Evolutionary conservation across 2,888 invertebrate genomes (phyloP).

Genomic region (Strigamia maritima): DNA sequence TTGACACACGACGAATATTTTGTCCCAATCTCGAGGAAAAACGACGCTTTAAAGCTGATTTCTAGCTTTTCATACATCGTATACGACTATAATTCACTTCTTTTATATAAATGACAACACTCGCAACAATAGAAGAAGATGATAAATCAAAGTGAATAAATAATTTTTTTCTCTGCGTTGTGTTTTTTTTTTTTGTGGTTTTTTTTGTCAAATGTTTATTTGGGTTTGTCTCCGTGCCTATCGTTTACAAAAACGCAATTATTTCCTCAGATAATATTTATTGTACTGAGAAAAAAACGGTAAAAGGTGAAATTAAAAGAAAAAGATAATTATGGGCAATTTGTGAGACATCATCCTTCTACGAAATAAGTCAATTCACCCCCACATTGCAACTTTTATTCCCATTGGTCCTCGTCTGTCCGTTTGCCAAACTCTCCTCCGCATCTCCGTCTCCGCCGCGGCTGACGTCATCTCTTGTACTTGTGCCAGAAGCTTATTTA

Average conservation of each 20-base stretch:
- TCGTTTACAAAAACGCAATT: neutral
- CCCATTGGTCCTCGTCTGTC: neutral
- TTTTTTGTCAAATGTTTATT: neutral
- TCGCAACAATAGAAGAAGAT: neutral
- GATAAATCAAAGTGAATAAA: neutral
- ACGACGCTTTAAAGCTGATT: neutral
- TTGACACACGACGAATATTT: neutral
- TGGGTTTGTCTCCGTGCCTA: too few relatives aligned
- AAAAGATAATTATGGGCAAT: neutral
- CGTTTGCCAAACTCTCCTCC: slow-evolving; percentile 8
- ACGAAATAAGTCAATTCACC: neutral
- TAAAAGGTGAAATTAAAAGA: too few relatives aligned
- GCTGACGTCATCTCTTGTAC: neutral
- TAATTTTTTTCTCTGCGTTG: neutral
- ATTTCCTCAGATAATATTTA: neutral
- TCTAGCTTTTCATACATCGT: too few relatives aligned
- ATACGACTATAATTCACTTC: too few relatives aligned
- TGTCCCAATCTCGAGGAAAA: neutral
- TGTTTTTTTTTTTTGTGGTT: neutral
- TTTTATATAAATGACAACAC: neutral
- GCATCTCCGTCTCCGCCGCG: neutral
- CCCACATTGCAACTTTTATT: slow-evolving; percentile 6
- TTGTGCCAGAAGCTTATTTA: neutral
- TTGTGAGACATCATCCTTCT: neutral
- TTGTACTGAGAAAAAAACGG: neutral